Evolutionary conservation across 2,888 invertebrate genomes (phyloP), one percentile per base, ranked within the genome.

Genomic region (Drosophila gaucha): DNA sequence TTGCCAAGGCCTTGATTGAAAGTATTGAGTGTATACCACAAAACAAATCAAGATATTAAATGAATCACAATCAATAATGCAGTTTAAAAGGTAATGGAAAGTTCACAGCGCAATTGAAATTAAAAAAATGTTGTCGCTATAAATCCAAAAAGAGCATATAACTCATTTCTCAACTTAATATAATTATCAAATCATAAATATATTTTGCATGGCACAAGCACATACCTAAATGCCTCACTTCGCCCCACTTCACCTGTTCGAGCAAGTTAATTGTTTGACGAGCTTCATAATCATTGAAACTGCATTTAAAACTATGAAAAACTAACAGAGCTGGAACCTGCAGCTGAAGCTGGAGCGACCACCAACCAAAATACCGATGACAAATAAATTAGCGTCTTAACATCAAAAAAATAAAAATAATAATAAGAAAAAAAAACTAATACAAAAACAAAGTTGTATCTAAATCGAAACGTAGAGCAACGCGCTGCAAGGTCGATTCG

Each of bases 301-400:
- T 52, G 67, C 49, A 66, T 31, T 65, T 14, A 51, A 59, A 71
- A 64, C 58, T 38, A 26, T 26, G 24, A 35, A 50, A 60, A 60
- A 52, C 39, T 49, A 46, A 28, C 38, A 26, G 22, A 36, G 38
- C 56, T 35, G 20, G 10, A 18, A 6, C 22, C 22, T 3, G 22
- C 39, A 3, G 39, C 14, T 14, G 5, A 14, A 41, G 39, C n/a
- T 41, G 41, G 41, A 16, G 41, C 24, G 47, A 57, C 33, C 65
- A 68, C 63, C 66, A 47, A 30, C 49, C 43, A 22, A 74, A 85
- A 63, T n/a, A 4, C 55, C 80, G 64, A 69, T 79, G 64, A 56
- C 78, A 84, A 77, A 84, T 86, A 84, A 84, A 86, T 84, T 86
- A 86, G 74, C 79, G 72, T 80, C 79, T 84, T 86, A 70, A 68